Base-by-base conservation (phyloP, 30 jellyfish, hydroid and myxozoan species). In the Cassiopea xamachana region DNA sequence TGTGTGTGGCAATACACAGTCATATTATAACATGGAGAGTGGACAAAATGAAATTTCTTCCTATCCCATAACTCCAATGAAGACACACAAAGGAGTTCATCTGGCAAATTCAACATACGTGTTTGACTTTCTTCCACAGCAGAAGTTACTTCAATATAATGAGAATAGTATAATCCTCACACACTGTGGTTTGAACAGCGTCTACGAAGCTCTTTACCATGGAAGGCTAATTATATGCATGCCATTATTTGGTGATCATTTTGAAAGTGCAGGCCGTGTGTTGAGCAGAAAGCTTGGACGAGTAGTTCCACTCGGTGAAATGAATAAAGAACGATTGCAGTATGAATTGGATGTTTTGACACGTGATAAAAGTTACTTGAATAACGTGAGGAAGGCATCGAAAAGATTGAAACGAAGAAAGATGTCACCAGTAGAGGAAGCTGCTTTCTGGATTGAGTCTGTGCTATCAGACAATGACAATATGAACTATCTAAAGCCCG, bases 161-260 rank as follows among this genome's bases (percentile, higher is more conserved):
- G 45, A 79, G 4, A 71, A 78, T 7, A 59, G 2, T 17, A 10
- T 89, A 3, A 1, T 89, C 27, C 2, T 89, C 2, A 39, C 87
- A 14, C 96, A 89, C 60, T 89, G 96, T 80, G 96, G 96, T 3
- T 49, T 59, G 3, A 89, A 89, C 18, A 69, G 91, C 48, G 58
- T 89, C 48, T 89, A 89, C 92, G 96, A 89, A 68, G 91, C 96
- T 7, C 59, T 89, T 18, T 89, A 89, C 47, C 96, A 89, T 75
- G 69, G 15, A 4, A 59, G 39, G 15, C 80, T 58, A 15, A 1
- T 71, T 68, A 45, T 89, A 5, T 89, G 96, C 48, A 14, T 80
- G 27, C 96, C 96, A 60, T 61, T 89, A 72, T 89, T 89, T 80
- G 96, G 96, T 13, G 96, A 89, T 69, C 96, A 89, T 17, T 89